Evolutionary conservation across 2,113 vertebrate species (phyloP).

Genomic region (Cyprinodon tularosa): DNA sequence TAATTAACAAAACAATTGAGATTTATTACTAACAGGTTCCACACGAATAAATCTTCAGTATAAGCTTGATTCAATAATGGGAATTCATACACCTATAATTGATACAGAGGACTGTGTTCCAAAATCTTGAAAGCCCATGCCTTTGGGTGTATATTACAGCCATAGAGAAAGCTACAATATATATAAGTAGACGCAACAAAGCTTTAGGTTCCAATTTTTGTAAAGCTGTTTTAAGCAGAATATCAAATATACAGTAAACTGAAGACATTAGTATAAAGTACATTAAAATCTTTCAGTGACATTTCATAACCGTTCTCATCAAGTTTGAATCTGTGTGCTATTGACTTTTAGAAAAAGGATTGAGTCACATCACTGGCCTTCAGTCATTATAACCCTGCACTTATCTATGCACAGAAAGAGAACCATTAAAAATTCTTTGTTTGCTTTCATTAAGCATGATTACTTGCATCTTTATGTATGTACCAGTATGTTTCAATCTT

Average conservation of each 20-base stretch:
- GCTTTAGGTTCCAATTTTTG: conserved; percentile 41
- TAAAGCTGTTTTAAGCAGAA: conserved; percentile 50
- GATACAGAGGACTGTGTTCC: conserved; percentile 54
- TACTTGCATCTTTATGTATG: background rate
- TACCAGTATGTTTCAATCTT: background rate
- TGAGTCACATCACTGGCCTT: conserved; percentile 22
- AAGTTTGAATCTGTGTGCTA: conserved; percentile 32
- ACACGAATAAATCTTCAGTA: conserved; percentile 54
- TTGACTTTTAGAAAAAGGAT: conserved; percentile 25
- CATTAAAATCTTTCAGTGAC: conserved; percentile 27
- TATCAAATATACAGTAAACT: conserved; percentile 43
- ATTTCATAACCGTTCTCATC: conserved; percentile 26
- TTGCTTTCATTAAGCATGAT: background rate
- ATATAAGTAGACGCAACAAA: conserved; percentile 39
- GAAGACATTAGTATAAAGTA: conserved; percentile 43
- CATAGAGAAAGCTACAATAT: conserved; percentile 21
- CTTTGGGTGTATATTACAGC: conserved; percentile 35
- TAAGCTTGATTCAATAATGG: conserved; percentile 40
- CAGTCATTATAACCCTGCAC: background rate
- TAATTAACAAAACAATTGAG: conserved; percentile 49
- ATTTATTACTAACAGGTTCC: conserved; percentile 53
- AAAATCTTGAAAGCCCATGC: conserved; percentile 49
- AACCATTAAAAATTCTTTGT: background rate
- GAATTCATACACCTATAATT: conserved; percentile 58
- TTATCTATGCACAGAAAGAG: background rate